Evolutionary conservation across 1,140 invertebrate genomes (phyloP), one percentile per base, ranked within the genome.

Genomic region (Bombyx mori): DNA sequence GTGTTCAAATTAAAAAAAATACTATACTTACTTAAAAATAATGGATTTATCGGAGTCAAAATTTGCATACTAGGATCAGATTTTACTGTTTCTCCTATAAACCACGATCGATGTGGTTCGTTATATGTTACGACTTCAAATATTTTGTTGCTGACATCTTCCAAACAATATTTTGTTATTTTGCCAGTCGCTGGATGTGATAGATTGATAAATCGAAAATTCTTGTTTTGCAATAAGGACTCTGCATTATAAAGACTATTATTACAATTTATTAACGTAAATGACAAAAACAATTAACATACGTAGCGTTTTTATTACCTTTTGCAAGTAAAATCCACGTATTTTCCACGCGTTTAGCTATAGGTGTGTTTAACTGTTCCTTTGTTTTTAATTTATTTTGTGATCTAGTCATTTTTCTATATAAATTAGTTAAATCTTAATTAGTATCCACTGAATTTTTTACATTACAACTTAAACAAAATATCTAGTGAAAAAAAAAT

Each of bases 51-150:
- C 3, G 92, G 92, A 45, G 92, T 92, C 9, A 91, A 91, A 46
- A 94, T 82, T 58, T 93, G 89, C 68, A 93, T 88, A 73, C 91
- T 93, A 35, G 93, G 93, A 88, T 94, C 92, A 50, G 92, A 93
- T 79, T 92, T 93, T 0, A 94, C 92, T 69, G 90, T 89, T 56
- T 92, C 69, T 51, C 63, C 68, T 44, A 77, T 63, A 60, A 77
- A 61, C 60, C 60, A 65, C 8, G 60, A 61, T 9, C 76, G 56
- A 51, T 75, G 64, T 53, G 68, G 71, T 55, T 77, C 78, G 44
- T 88, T 88, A 63, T 92, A 94, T 46, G 92, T 92, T 50, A 79
- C 62, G 12, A 82, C 61, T 70, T 86, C 82, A 68, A 70, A 82
- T n/a, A 86, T 73, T 61, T 75, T 89, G 88, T 90, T 60, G 77